Evolutionary conservation across 92 coral and sea anemone species (phyloP).

Genomic region (Phenganax stokvisi): DNA sequence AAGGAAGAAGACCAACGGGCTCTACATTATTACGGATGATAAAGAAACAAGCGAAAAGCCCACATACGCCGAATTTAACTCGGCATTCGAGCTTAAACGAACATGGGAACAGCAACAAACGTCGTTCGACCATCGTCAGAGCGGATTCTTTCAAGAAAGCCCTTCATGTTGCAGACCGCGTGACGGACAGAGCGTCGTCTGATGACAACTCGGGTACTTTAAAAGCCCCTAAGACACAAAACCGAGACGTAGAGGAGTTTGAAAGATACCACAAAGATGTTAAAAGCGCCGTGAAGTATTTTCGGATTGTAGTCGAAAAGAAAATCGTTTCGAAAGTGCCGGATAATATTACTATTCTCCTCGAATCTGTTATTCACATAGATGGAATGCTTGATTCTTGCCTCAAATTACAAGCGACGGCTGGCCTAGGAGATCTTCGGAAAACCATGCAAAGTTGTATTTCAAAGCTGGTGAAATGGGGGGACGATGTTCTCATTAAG

Average conservation of each 20-base stretch:
- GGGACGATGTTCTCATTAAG: conserved; percentile 76
- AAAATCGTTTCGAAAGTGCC: conserved; percentile 91
- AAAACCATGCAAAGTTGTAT: conserved; percentile 72
- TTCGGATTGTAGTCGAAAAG: conserved; percentile 67
- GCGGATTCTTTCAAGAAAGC: conserved; percentile 41
- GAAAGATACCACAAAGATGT: conserved; percentile 79
- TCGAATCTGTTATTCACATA: conserved; percentile 86
- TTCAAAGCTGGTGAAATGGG: conserved; percentile 80
- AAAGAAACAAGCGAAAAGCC: conserved; percentile 32
- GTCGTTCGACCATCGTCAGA: conserved; percentile 17
- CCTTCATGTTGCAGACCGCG: neutral
- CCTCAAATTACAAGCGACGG: conserved; percentile 65
- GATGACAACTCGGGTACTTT: conserved; percentile 15
- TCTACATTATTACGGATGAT: conserved; percentile 38
- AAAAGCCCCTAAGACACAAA: conserved; percentile 35
- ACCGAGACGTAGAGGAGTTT: conserved; percentile 80
- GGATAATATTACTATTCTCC: conserved; percentile 75
- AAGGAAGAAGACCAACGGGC: conserved; percentile 30
- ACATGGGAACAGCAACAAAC: neutral
- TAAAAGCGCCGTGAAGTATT: conserved; percentile 70
- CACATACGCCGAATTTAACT: conserved; percentile 11
- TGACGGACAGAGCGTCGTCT: conserved; percentile 3
- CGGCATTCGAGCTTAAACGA: conserved; percentile 38
- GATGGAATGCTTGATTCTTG: conserved; percentile 84
- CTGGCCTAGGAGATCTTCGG: conserved; percentile 64